phyloP scores from a whole-genome alignment of 2,888 invertebrate species.

The Ectropis crepuscularia region DNA sequence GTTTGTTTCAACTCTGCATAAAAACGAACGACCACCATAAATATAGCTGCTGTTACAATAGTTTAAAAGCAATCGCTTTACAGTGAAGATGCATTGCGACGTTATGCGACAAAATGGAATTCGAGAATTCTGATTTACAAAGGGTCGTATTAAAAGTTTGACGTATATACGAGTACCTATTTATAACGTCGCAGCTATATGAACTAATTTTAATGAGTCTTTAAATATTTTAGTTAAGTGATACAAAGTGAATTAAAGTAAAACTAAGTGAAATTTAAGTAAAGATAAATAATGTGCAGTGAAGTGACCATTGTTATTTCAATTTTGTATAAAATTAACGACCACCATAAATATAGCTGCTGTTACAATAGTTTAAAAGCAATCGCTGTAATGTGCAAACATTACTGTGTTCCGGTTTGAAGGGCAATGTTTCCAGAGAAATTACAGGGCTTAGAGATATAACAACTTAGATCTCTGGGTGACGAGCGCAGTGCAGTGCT shows the following conservation, averaged over 20 bases:
- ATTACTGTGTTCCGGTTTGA: no score
- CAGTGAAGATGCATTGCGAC: conserved; percentile 13
- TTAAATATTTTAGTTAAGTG: no score
- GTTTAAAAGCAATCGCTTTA: conserved; percentile 36
- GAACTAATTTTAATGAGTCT: no score
- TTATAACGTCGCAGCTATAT: no score
- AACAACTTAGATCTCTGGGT: no score
- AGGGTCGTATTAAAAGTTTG: background rate
- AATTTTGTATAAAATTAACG: conserved; percentile 31
- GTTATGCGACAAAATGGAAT: background rate
- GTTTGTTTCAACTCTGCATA: conserved; percentile 31
- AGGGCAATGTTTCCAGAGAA: no score
- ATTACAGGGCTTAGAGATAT: no score
- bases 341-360: conserved; percentile 33
- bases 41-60: conserved; percentile 33
- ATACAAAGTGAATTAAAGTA: no score
- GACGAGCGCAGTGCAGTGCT: no score
- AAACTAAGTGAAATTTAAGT: no score
- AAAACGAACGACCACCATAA: conserved; percentile 34
- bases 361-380: conserved; percentile 37
- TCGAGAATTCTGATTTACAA: background rate
- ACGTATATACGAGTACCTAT: background rate
- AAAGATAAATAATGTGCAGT: no score
- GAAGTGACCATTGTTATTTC: conserved; percentile 17
- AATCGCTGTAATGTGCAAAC: no score